A percentile compares a stretch with the other conserved stretches of the same genome.
These are phyloP conservation scores for Troilus luridus DNA, from an alignment of 2,888 invertebrate species.

Conservation along the genomic window DNA sequence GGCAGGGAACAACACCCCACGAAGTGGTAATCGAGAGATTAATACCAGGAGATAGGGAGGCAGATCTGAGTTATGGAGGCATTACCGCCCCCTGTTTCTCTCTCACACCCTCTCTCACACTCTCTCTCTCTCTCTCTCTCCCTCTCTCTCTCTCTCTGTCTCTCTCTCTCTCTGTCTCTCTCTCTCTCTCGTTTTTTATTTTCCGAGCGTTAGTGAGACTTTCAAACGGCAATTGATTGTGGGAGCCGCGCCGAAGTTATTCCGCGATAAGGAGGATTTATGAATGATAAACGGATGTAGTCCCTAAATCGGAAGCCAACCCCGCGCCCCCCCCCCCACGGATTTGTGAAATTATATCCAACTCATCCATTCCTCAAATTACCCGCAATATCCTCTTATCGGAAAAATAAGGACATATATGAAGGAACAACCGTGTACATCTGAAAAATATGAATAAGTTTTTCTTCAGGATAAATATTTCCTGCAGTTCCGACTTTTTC, in stretches of 20 bases:
- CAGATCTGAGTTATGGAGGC: background rate
- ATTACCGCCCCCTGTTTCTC: background rate
- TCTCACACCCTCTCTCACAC: too few species aligned
- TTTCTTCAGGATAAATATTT: too few species aligned
- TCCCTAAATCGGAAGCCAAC: background rate
- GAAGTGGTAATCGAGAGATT: slow-evolving; percentile 9
- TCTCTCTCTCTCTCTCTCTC: too few species aligned
- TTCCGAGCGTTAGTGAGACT: background rate
- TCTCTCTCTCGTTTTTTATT: background rate
- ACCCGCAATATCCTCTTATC: background rate
- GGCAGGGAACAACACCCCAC: background rate
- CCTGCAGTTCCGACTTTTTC: too few species aligned
- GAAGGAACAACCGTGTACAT: background rate
- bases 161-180: background rate
- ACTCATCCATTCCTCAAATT: background rate
- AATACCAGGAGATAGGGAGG: background rate
- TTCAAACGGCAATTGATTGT: slow-evolving; percentile 3
- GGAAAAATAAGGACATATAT: background rate
- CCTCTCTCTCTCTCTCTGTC: too few species aligned
- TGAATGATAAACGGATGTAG: background rate
- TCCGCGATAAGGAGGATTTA: background rate
- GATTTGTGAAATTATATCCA: background rate
- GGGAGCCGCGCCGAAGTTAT: background rate
- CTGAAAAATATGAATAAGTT: background rate
- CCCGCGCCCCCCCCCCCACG: background rate